Conservation (phyloP, 2,113 vertebrate species). For the Forbesichthys agassizii region DNA sequence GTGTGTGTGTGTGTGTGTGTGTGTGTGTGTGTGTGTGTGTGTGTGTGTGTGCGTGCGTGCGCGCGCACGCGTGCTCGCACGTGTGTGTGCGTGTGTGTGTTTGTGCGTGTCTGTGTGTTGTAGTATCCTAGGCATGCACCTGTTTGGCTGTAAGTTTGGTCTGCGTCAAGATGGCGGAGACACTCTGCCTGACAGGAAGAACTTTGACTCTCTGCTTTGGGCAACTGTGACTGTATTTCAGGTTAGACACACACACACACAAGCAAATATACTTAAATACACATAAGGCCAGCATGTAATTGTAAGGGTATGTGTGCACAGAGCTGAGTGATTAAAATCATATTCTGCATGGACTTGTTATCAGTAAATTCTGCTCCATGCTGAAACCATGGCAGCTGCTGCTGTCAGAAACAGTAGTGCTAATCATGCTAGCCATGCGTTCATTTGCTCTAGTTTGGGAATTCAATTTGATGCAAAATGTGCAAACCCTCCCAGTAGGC, state of each 20-base stretch:
- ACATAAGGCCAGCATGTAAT: neutral
- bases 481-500: conserved; percentile 36
- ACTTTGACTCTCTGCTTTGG: conserved; percentile 97
- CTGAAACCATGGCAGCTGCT: conserved; percentile 34
- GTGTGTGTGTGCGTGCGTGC: neutral
- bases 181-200: conserved; percentile 94
- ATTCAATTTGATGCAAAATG: conserved; percentile 23
- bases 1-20: conserved; percentile 7
- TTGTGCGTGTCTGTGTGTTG: conserved; percentile 6
- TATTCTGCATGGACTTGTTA: no score
- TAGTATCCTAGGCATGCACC: conserved; percentile 97
- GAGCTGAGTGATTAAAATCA: no score
- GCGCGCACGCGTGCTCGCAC: neutral
- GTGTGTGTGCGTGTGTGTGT: no score
- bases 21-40: conserved; percentile 21
- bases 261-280: neutral
- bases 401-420: conserved; percentile 4
- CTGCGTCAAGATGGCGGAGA: conserved; percentile 89
- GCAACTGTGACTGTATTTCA: conserved; percentile 98
- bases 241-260: conserved; percentile 70
- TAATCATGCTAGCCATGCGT: conserved; percentile 32
- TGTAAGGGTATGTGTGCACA: no score
- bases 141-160: conserved; percentile 94
- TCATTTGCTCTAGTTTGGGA: conserved; percentile 49
- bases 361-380: neutral